Evolutionary conservation across 2,888 invertebrate genomes (phyloP).

Genomic region (Ormyrus nitidulus): DNA sequence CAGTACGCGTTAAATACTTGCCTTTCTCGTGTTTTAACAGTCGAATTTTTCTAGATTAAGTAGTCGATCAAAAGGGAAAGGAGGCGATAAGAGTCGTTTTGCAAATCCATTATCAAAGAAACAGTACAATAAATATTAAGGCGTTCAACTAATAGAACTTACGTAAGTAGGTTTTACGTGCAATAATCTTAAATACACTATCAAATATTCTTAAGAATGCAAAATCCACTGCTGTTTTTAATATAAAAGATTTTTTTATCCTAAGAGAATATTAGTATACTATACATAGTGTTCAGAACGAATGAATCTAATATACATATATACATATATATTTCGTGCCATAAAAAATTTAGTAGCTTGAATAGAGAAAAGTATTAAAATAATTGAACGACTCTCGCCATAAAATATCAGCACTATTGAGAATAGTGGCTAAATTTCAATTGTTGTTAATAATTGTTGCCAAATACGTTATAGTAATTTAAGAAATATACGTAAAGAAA

Average conservation of each 20-base stretch:
- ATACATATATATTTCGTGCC: conserved; percentile 27
- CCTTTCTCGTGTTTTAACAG: conserved; percentile 52
- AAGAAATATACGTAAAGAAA: conserved; percentile 36
- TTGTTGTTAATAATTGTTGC: conserved; percentile 75
- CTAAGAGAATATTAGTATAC: conserved; percentile 42
- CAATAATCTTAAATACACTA: conserved; percentile 45
- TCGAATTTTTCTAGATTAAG: conserved; percentile 46
- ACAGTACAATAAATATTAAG: conserved; percentile 41
- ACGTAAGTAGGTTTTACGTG: conserved; percentile 45
- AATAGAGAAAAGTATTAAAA: conserved; percentile 36
- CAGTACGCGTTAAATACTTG: conserved; percentile 31
- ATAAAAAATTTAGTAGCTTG: conserved; percentile 41
- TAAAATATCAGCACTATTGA: conserved; percentile 52
- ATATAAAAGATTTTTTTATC: conserved; percentile 52
- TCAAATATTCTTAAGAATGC: conserved; percentile 38
- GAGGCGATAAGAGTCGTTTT: conserved; percentile 38
- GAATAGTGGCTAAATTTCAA: conserved; percentile 62
- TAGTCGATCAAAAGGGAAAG: conserved; percentile 28
- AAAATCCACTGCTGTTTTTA: conserved; percentile 47
- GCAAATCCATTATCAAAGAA: conserved; percentile 33
- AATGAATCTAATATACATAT: conserved; percentile 42
- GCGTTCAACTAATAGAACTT: conserved; percentile 10
- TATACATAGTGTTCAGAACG: conserved; percentile 40
- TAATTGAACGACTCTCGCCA: conserved; percentile 42
- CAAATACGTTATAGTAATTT: conserved; percentile 65